Base-by-base conservation (phyloP, 2,888 invertebrate genomes). In the Clistopyga incitator region DNA sequence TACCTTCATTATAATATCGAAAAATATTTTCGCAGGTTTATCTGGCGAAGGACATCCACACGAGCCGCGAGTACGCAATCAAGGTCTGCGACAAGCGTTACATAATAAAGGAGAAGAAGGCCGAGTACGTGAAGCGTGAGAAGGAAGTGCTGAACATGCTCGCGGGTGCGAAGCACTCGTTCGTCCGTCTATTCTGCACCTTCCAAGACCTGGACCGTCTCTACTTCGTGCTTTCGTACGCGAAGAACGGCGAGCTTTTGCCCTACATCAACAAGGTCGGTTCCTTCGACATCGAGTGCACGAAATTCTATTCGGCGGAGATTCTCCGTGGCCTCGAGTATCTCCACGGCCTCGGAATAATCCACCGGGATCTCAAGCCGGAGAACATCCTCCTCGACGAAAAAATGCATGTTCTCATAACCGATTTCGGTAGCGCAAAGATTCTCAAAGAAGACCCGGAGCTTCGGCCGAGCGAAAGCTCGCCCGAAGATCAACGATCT, bases 21-120 rank as follows among this genome's bases (percentile, higher is more conserved):
- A 25, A n/a, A n/a, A 54, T 72, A 25, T 13, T 29, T 23, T 79
- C 67, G 25, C 90, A 95, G 95, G 95, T 99, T 74, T 99, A 98
- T 93, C 95, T 98, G 88, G 98, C 98, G 72, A 98, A 97, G 93
- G 98, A 99, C 93, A 96, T 98, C 84, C 97, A 97, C 92, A 97
- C 96, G 78, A 96, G 95, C 90, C 97, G 96, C 91, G 98, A 99
- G 95, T 98, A 96, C 96, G 99, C 99, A 94, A 98, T 99, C 92
- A 99, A 99, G 96, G 98, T 99, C n/a, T 97, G 99, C 93, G 98
- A 98, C 91, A 99, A 99, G 94, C 95, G 96, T 71, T 97, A 98
- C 93, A 98, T 99, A 88, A 95, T 98, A 88, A 95, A 97, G 87
- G 98, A 99, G 94, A 97, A 97, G 93, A 99, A 99, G 94, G 96